Evolutionary conservation across 2,888 invertebrate species (phyloP), one percentile per base, ranked within the genome.

Genomic region (Cheilosia vernalis): DNA sequence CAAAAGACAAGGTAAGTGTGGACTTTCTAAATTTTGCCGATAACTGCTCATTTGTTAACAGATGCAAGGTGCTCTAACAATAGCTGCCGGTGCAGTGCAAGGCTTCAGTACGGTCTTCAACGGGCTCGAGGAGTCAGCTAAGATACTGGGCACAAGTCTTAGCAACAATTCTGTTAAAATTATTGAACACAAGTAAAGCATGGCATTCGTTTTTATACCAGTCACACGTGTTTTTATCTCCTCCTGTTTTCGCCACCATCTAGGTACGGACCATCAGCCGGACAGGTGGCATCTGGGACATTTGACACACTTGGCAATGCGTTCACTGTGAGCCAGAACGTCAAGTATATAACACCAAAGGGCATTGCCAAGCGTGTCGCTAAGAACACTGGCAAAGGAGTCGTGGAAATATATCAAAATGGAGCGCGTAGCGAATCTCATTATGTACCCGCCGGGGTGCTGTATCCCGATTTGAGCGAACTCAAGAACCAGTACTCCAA

Each of bases 131-230:
- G 93, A 93, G 60, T 96, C 96, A 0, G 96, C 96, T 1, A 93
- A 93, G 74, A 94, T 94, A 60, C 90, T 96, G 63, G 96, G 95
- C 9, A 91, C 89, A 42, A 94, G 92, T 89, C 90, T 96, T 27
- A 94, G 95, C 63, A 93, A 95, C 87, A 96, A 96, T 90, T 96
- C 96, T 0, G 96, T 96, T 0, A 94, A 94, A 89, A 94, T 96
- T 70, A 95, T 96, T 49, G 93, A 95, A 88, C 94, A 96, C 89
- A 96, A 94, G 96, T 96, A 92, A 92, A 93, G 24, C 19, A 63
- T 60, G 44, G 17, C n/a, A 51, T 40, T 53, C 15, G 9, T 47
- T 51, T 60, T 33, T 47, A 24, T 56, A 63, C 27, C 49, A 74
- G 27, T 37, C 13, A 37, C 56, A 77, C 0, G n/a, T 17, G 55